phyloP scores from a whole-genome alignment of 2,113 vertebrate genomes.

The Dicentrarchus labrax region DNA sequence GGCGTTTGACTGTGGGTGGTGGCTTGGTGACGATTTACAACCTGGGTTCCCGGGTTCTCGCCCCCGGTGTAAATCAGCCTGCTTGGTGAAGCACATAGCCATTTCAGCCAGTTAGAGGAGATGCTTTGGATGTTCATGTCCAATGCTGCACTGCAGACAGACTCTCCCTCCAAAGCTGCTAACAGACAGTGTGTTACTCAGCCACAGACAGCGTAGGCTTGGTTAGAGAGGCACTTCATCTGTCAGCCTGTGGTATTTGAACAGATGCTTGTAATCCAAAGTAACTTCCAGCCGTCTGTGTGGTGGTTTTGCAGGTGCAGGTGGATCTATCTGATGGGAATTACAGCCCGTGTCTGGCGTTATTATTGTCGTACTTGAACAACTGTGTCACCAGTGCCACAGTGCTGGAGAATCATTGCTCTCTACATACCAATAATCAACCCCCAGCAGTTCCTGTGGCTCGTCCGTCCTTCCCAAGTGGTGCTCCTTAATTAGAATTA shows the following conservation, averaged over 20 bases:
- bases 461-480: neutral
- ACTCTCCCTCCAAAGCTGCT: constrained; percentile 48
- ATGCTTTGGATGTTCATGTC: constrained; percentile 66
- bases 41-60: constrained; percentile 43
- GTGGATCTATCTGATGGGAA: constrained; percentile 7
- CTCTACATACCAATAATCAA: constrained; percentile 10
- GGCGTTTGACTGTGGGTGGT: constrained; percentile 54
- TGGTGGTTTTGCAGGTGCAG: constrained; percentile 46
- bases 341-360: neutral
- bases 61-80: constrained; percentile 52
- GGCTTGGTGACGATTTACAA: constrained; percentile 64
- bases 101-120: constrained; percentile 62
- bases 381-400: constrained; percentile 19
- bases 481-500: constrained; percentile 15
- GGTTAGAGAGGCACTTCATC: constrained; percentile 56
- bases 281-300: constrained; percentile 43
- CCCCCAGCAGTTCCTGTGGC: constrained; percentile 1
- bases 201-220: constrained; percentile 63
- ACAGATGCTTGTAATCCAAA: constrained; percentile 61
- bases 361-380: constrained; percentile 13
- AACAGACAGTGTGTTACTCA: constrained; percentile 46
- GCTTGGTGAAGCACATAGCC: constrained; percentile 42
- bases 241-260: constrained; percentile 60
- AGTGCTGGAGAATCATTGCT: neutral
- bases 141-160: constrained; percentile 80